Evolutionary conservation across 2,113 vertebrate species (phyloP), one percentile per base, ranked within the genome.

Genomic region (Tretioscincus oriximinensis): DNA sequence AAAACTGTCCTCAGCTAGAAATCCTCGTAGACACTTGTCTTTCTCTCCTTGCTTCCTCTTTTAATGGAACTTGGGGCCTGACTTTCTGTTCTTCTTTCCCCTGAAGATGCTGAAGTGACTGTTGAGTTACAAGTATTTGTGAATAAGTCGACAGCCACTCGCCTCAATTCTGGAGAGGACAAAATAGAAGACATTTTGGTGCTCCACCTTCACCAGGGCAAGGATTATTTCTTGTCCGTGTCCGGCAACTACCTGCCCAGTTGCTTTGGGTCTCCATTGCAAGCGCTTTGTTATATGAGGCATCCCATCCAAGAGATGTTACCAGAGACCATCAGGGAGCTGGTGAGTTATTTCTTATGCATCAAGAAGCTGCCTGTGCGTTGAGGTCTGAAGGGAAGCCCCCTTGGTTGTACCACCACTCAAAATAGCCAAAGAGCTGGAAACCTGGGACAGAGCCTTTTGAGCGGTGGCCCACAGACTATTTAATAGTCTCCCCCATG

Each of bases 181-280:
- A 92, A 94, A 73, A 95, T 99, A 2, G 98, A 99, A 92, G 98
- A 99, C 85, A 99, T 99, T 88, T 92, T 99, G 89, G 96, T 99
- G 82, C 95, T 99, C 58, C 98, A 98, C 88, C 94, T 99, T 76
- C 88, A 93, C 20, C 93, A 96, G 73, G 98, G 98, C 64, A 99
- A 99, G 90, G 98, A 99, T 93, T 99, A 98, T 89, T 99, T 99
- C 90, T 90, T 99, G 28, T 96, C 97, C 1, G 83, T 99, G 90
- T 93, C 94, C 0, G 98, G 98, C 81, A 97, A 96, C 92, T 99
- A 99, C 92, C 88, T 97, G 92, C 95, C 97, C 80, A 99, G 98
- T 93, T 99, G 98, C 92, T 99, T 97, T 1, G 97, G 98, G 82
- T 96, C 96, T 31, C 96, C 97, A 72, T 93, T 99, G 76, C 92